phyloP scores from a whole-genome alignment of 2,888 invertebrate species.

The Epirrhoe tristata region DNA sequence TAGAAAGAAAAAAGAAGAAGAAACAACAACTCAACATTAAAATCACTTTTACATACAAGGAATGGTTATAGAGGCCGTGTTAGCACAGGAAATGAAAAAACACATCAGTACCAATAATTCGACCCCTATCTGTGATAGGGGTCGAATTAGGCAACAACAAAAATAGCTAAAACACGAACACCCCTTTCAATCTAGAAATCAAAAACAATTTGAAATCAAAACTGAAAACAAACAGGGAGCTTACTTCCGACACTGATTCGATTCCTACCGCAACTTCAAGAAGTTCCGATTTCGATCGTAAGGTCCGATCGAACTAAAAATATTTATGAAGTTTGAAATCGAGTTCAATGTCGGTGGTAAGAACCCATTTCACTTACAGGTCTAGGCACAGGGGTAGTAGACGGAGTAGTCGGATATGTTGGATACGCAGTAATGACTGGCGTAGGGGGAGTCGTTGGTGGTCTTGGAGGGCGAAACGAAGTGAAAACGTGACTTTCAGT shows the following conservation, averaged over 20 bases:
- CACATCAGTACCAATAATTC: neutral
- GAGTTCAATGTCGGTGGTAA: neutral
- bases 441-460: neutral
- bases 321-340: neutral
- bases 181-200: neutral
- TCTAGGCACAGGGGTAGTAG: slow-evolving; percentile 7
- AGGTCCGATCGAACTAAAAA: too few species aligned
- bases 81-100: too few species aligned
- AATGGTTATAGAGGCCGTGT: neutral
- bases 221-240: neutral
- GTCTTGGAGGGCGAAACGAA: neutral
- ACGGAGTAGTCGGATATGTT: slow-evolving; percentile 14
- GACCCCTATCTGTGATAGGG: too few species aligned
- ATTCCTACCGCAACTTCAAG: neutral
- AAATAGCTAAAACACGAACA: neutral
- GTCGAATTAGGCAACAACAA: neutral
- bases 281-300: too few species aligned
- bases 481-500: neutral
- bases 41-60: neutral
- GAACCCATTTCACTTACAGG: slow-evolving; percentile 19
- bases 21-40: neutral
- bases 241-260: neutral
- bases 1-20: neutral
- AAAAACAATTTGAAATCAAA: neutral
- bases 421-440: slow-evolving; percentile 11